These are phyloP conservation scores for Macroramphosus scolopax DNA, from an alignment of 2,797 vertebrate species.

Conservation along the genomic window DNA sequence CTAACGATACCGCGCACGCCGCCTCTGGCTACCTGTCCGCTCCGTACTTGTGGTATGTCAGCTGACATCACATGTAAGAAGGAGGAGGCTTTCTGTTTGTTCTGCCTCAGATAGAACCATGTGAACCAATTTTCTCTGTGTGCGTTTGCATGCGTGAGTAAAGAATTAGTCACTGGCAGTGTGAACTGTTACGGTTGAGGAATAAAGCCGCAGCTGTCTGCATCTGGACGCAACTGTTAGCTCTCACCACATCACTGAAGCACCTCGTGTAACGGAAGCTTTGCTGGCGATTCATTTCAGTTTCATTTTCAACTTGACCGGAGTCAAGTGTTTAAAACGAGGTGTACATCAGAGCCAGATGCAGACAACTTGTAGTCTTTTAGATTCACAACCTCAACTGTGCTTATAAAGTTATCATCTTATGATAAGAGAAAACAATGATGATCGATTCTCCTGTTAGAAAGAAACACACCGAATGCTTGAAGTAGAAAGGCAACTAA, in stretches of 20 bases:
- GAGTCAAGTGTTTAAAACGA: not conserved
- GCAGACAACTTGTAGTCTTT: no score
- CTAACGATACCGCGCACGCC: conserved; percentile 23
- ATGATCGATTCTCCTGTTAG: no score
- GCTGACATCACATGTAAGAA: conserved; percentile 14
- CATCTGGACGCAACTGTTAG: conserved; percentile 58
- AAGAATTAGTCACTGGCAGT: conserved; percentile 56
- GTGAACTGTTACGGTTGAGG: conserved; percentile 41
- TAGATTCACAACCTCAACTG: no score
- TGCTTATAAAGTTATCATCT: no score
- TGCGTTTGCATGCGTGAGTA: conserved; percentile 21
- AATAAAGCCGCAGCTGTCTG: conserved; percentile 52
- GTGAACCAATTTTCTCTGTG: conserved; percentile 16
- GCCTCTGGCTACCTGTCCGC: conserved; percentile 11
- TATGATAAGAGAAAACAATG: no score
- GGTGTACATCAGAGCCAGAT: no score
- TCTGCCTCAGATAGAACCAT: conserved; percentile 10
- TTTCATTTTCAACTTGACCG: not conserved
- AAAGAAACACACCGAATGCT: no score
- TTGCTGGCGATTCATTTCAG: conserved; percentile 12
- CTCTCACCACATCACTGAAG: conserved; percentile 24
- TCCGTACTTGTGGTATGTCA: conserved; percentile 9
- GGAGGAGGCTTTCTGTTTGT: conserved; percentile 31
- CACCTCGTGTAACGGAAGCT: conserved; percentile 19
- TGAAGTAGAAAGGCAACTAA: no score